A percentile compares a stretch with the other conserved stretches of the same genome.
These are phyloP conservation scores for Ligdia adustata DNA, from an alignment of 2,888 invertebrate genomes.

Conservation along the genomic window DNA sequence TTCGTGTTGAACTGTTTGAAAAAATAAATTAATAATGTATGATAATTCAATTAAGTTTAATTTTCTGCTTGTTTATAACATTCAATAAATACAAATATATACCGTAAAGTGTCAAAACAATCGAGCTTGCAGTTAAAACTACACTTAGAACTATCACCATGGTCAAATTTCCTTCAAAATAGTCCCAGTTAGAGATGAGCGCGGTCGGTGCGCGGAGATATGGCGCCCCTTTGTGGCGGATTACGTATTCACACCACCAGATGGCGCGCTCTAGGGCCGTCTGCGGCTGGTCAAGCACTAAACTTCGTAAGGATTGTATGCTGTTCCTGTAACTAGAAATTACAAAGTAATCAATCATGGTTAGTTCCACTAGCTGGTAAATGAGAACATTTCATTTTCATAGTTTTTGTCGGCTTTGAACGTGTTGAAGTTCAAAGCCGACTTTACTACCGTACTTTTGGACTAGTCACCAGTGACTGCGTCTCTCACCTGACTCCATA, in stretches of 20 bases:
- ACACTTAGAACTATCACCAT: not conserved
- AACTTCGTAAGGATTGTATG: conserved; percentile 12
- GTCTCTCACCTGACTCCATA: too few relatives aligned
- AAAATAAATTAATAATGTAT: too few relatives aligned
- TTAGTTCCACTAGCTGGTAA: too few relatives aligned
- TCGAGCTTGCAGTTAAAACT: not conserved
- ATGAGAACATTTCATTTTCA: too few relatives aligned
- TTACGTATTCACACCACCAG: conserved; percentile 14
- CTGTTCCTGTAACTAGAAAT: conserved; percentile 30
- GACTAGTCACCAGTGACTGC: too few relatives aligned
- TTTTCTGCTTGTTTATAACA: not conserved
- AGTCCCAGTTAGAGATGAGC: conserved; percentile 9
- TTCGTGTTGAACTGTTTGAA: too few relatives aligned
- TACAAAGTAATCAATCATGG: too few relatives aligned
- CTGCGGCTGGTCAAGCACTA: conserved; percentile 28
- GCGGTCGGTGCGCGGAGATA: conserved; percentile 3
- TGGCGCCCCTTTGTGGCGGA: conserved; percentile 8
- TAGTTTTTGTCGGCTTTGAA: too few relatives aligned
- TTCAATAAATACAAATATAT: not conserved
- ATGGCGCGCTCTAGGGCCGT: conserved; percentile 31
- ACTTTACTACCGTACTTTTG: too few relatives aligned
- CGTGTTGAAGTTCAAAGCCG: too few relatives aligned
- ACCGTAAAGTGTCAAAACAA: not conserved
- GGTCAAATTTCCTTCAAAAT: conserved; percentile 1
- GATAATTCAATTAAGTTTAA: not conserved